Evolutionary conservation across 2,888 invertebrate genomes (phyloP).

Genomic region (Phania funesta): DNA sequence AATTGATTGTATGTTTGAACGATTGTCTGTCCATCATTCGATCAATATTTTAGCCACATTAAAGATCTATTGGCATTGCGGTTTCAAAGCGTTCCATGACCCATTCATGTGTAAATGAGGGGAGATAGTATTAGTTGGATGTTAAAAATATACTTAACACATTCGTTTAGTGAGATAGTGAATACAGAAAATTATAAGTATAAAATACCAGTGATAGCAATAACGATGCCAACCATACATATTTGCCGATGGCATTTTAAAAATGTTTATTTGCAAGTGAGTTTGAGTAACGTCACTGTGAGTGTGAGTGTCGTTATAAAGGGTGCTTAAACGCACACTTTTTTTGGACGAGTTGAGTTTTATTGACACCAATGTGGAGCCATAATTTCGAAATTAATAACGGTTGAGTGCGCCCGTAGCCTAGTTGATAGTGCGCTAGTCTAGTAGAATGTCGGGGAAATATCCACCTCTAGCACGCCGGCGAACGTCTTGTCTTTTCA

Average conservation of each 20-base stretch:
- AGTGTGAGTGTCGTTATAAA: no score
- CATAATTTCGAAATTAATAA: no score
- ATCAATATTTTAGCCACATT: constrained; percentile 62
- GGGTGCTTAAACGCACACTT: no score
- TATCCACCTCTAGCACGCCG: no score
- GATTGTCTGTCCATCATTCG: constrained; percentile 35
- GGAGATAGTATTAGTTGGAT: neutral
- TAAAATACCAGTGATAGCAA: constrained; percentile 9
- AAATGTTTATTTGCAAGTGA: constrained; percentile 30
- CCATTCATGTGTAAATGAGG: neutral
- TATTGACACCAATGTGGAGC: no score
- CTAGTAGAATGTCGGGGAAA: no score
- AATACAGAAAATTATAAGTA: constrained; percentile 18
- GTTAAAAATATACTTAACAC: constrained; percentile 10
- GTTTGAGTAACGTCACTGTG: no score
- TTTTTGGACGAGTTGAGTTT: no score
- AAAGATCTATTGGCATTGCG: constrained; percentile 53
- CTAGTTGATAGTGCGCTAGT: no score
- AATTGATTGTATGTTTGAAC: constrained; percentile 23
- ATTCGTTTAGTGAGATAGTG: neutral
- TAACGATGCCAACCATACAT: constrained; percentile 16
- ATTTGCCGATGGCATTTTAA: constrained; percentile 31
- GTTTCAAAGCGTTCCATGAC: constrained; percentile 20
- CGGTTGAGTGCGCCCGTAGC: no score
- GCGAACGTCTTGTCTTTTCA: no score